Percentiles rank a stretch among this genome's conserved stretches.
Conservation (phyloP, 1,140 invertebrate species). For the Lineus longissimus region DNA sequence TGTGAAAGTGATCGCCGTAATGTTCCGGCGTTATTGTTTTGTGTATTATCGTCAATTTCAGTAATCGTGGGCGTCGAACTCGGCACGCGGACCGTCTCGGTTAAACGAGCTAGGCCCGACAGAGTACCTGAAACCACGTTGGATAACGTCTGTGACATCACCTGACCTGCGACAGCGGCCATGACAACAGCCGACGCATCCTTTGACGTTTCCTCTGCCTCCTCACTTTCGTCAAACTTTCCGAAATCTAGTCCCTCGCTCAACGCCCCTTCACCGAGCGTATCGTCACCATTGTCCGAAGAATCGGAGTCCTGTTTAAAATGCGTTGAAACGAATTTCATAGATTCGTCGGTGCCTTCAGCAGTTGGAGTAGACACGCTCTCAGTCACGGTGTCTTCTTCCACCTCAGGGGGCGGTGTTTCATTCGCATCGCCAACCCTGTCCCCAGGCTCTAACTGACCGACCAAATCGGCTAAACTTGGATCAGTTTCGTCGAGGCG, state of each 20-base stretch:
- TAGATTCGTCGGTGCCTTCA: slow-evolving; percentile 1
- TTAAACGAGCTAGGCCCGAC: background rate
- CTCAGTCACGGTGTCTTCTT: too few relatives aligned
- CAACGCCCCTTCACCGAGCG: background rate
- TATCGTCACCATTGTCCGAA: background rate
- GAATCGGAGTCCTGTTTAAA: slow-evolving; percentile 4
- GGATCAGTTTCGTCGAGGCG: background rate
- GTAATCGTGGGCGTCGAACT: background rate
- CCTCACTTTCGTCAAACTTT: slow-evolving; percentile 3
- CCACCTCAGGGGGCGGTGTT: too few relatives aligned
- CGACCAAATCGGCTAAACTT: too few relatives aligned
- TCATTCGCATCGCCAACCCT: too few relatives aligned
- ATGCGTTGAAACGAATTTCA: slow-evolving; percentile 7
- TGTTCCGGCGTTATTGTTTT: background rate
- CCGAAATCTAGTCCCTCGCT: background rate
- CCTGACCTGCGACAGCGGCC: background rate
- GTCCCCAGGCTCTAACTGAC: too few relatives aligned
- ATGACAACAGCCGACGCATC: background rate
- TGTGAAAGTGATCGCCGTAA: background rate
- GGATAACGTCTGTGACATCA: slow-evolving; percentile 3
- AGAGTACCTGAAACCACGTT: slow-evolving; percentile 3
- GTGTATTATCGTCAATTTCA: background rate
- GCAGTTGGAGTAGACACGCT: background rate
- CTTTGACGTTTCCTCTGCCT: background rate
- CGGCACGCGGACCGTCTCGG: background rate